Conservation (phyloP, 2,113 vertebrate genomes). For the Thermophis baileyi region DNA sequence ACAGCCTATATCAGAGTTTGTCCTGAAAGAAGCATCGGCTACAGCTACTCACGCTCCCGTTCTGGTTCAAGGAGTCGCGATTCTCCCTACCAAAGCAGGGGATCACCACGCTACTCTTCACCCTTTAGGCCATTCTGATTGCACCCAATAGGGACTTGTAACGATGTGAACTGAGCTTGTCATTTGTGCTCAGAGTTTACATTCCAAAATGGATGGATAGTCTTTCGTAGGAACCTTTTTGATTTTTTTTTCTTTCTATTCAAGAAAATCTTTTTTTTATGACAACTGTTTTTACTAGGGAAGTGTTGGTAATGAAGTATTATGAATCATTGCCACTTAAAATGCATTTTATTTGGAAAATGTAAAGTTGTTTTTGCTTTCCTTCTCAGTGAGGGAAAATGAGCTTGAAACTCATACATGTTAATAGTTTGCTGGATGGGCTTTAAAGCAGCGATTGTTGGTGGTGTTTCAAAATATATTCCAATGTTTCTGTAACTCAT, state of each 20-base stretch:
- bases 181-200: conserved; percentile 66
- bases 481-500: conserved; percentile 62
- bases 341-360: conserved; percentile 55
- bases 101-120: conserved; percentile 85
- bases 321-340: conserved; percentile 52
- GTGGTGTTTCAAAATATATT: conserved; percentile 67
- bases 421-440: conserved; percentile 43
- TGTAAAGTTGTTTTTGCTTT: conserved; percentile 55
- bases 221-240: conserved; percentile 60
- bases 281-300: conserved; percentile 60
- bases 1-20: conserved; percentile 86
- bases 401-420: conserved; percentile 30
- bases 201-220: conserved; percentile 70
- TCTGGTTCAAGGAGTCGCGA: conserved; percentile 88
- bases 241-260: conserved; percentile 45
- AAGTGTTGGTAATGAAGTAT: conserved; percentile 57
- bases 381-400: conserved; percentile 45
- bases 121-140: conserved; percentile 77
- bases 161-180: conserved; percentile 59
- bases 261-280: conserved; percentile 48
- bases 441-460: conserved; percentile 38
- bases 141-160: conserved; percentile 59
- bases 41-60: conserved; percentile 82
- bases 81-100: conserved; percentile 84
- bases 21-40: conserved; percentile 83